Conservation (phyloP, 2,888 invertebrate species). For the Agrypnus murinus region DNA sequence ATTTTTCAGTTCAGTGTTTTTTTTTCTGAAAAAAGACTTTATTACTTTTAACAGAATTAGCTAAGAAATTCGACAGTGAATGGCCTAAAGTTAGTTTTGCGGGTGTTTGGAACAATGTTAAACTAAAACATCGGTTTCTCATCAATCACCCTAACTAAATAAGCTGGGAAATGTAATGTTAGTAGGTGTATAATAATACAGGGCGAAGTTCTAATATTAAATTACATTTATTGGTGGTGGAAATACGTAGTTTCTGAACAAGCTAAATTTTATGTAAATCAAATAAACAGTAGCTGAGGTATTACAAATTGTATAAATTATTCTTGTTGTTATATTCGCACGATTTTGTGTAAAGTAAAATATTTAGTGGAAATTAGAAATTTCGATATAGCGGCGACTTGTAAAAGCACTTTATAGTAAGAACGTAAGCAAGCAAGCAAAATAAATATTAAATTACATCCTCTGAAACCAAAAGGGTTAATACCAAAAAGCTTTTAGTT, state of each 20-base stretch:
- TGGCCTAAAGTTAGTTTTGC: constrained; percentile 3
- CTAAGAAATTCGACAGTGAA: neutral
- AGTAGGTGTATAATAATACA: constrained; percentile 3
- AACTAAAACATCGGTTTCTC: constrained; percentile 25
- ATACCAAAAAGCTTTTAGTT: constrained; percentile 18
- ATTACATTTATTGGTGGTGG: no score
- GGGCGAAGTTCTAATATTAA: neutral
- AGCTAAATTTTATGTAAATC: no score
- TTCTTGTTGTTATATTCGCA: no score
- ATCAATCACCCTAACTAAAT: constrained; percentile 24
- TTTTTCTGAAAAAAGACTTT: no score
- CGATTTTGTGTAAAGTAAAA: no score
- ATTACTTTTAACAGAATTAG: no score
- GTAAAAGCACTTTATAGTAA: neutral
- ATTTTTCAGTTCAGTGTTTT: no score
- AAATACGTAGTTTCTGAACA: no score
- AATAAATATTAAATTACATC: constrained; percentile 11
- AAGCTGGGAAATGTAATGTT: constrained; percentile 14
- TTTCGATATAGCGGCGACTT: no score
- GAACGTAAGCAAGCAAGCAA: neutral
- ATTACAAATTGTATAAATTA: no score
- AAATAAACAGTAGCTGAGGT: no score
- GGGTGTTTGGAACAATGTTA: constrained; percentile 7
- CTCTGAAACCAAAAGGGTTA: constrained; percentile 11
- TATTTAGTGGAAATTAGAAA: no score